Conservation (phyloP, 1,140 invertebrate species). For the Atopsyche davidsoni region DNA sequence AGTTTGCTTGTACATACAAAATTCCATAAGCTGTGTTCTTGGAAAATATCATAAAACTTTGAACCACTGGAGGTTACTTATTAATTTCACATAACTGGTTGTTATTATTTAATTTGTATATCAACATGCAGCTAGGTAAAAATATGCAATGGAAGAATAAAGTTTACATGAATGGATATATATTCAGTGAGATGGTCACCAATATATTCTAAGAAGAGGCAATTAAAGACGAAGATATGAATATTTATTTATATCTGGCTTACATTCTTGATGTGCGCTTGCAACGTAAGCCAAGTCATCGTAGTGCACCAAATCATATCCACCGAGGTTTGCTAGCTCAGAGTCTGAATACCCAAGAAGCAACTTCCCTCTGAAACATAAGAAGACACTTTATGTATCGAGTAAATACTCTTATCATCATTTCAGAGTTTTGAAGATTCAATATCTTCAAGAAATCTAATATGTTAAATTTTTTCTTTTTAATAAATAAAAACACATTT, state of each 20-base stretch:
- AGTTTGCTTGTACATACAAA: no score
- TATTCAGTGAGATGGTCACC: neutral
- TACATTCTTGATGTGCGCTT: conserved; percentile 98
- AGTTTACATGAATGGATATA: no score
- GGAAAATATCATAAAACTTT: no score
- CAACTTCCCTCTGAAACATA: conserved; percentile 78
- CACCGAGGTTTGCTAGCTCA: conserved; percentile 86
- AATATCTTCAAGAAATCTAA: conserved; percentile 13
- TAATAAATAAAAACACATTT: neutral
- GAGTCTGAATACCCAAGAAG: conserved; percentile 89
- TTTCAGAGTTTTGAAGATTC: no score
- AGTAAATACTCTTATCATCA: no score
- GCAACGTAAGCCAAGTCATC: conserved; percentile 95
- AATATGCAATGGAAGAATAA: neutral
- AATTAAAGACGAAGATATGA: neutral
- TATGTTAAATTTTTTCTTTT: neutral
- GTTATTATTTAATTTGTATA: no score
- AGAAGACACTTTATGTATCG: conserved; percentile 3
- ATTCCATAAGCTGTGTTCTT: no score
- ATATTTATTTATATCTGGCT: conserved; percentile 44
- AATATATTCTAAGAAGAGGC: neutral
- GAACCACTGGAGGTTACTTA: no score
- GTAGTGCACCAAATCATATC: conserved; percentile 95
- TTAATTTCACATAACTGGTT: no score
- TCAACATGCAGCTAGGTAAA: no score